These are phyloP conservation scores for Mycteria americana DNA, from an alignment of 2,797 vertebrate genomes.

Conservation along the genomic window DNA sequence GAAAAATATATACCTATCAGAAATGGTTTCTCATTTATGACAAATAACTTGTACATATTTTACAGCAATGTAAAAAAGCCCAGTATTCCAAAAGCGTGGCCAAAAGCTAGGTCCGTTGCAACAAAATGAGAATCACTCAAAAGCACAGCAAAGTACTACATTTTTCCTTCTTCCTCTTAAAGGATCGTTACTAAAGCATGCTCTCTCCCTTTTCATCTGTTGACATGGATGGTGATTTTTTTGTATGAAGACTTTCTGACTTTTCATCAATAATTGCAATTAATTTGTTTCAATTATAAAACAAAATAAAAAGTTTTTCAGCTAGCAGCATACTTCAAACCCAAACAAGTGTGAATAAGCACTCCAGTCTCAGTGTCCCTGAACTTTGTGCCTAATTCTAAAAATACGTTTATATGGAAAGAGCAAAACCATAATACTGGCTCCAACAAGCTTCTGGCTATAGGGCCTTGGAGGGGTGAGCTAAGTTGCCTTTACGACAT, in stretches of 20 bases:
- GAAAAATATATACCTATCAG: not conserved
- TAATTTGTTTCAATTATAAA: not conserved
- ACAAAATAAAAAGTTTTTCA: not conserved
- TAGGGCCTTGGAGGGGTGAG: constrained; percentile 6
- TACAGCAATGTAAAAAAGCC: not conserved
- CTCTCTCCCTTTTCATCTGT: not conserved
- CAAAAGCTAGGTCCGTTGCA: not conserved
- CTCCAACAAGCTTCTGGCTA: constrained; percentile 24
- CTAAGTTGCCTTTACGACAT: not conserved
- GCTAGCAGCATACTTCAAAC: not conserved
- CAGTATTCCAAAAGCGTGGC: not conserved
- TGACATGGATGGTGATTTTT: not conserved
- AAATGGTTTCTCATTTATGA: not conserved
- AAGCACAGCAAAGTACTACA: not conserved
- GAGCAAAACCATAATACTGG: not conserved
- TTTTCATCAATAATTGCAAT: not conserved
- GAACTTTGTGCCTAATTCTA: constrained; percentile 3
- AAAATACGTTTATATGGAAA: not conserved
- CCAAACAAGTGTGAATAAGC: not conserved
- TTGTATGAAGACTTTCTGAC: not conserved
- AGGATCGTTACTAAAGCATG: not conserved
- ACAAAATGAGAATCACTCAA: not conserved
- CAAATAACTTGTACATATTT: not conserved
- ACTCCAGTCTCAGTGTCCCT: not conserved
- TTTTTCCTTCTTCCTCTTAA: not conserved